These are phyloP conservation scores for Lepus europaeus DNA, from an alignment of 2,113 vertebrate species.

Conservation along the genomic window DNA sequence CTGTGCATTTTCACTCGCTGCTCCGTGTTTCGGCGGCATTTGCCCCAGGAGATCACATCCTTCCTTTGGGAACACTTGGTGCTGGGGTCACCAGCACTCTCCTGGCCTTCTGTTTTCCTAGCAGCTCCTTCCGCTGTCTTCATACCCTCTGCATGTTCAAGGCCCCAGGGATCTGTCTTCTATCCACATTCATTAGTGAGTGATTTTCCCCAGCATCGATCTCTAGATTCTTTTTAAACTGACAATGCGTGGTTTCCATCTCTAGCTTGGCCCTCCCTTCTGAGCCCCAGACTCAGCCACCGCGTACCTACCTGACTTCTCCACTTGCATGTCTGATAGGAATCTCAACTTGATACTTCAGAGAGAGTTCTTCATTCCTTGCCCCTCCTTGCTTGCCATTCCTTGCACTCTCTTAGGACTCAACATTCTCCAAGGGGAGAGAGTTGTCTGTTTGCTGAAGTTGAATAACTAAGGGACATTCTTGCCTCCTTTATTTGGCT, in stretches of 20 bases:
- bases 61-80: conserved; percentile 13
- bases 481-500: neutral
- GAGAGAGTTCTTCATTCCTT: neutral
- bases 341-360: neutral
- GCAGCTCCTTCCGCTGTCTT: neutral
- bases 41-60: neutral
- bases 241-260: neutral
- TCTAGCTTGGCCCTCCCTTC: conserved; percentile 1
- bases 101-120: neutral
- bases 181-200: neutral
- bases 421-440: neutral
- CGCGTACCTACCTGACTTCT: neutral
- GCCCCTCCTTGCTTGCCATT: neutral
- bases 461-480: neutral
- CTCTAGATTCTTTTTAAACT: neutral
- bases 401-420: neutral
- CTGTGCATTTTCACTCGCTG: conserved; percentile 18
- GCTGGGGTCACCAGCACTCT: neutral
- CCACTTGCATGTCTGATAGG: neutral
- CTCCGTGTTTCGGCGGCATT: conserved; percentile 31
- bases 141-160: neutral
- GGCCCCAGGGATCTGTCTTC: neutral
- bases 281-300: neutral
- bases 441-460: neutral
- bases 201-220: conserved; percentile 20